A percentile compares a stretch with the other conserved stretches of the same genome.
These are phyloP conservation scores for Ctenosaura bakeri DNA, from an alignment of 2,797 vertebrate genomes.

Conservation along the genomic window DNA sequence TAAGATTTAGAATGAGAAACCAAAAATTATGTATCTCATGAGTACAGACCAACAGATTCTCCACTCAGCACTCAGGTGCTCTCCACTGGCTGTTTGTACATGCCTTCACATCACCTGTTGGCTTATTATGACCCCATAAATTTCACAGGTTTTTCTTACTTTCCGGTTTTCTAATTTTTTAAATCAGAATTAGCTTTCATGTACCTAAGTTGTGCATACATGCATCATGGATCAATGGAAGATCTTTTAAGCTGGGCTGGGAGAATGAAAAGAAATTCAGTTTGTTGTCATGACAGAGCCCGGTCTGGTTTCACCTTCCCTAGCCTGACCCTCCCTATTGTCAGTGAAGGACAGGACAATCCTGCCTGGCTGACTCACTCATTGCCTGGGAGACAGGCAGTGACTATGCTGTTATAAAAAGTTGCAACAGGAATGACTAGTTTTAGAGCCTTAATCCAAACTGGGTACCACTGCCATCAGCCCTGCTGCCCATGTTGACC, in stretches of 20 bases:
- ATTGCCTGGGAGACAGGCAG: no score
- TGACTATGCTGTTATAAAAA: background rate
- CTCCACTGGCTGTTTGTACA: no score
- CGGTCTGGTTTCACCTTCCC: no score
- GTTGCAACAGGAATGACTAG: background rate
- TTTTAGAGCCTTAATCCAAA: background rate
- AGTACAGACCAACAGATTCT: background rate
- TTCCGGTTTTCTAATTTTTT: background rate
- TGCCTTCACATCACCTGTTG: no score
- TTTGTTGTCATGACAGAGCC: no score
- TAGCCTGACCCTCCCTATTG: no score
- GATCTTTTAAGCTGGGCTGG: no score
- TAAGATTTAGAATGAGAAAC: background rate
- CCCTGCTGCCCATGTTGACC: background rate
- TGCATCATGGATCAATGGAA: background rate
- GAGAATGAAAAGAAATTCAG: no score
- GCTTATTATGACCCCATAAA: no score
- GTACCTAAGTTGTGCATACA: background rate
- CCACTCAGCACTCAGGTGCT: no score
- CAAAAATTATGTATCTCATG: background rate
- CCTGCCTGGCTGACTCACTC: no score
- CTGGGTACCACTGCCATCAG: background rate
- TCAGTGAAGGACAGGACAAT: no score
- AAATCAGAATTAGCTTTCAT: background rate
- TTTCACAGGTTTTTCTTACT: background rate